Evolutionary conservation across 64 coral and sea anemone genomes (phyloP), one percentile per base, ranked within the genome.

Genomic region (Cladopsammia gracilis): DNA sequence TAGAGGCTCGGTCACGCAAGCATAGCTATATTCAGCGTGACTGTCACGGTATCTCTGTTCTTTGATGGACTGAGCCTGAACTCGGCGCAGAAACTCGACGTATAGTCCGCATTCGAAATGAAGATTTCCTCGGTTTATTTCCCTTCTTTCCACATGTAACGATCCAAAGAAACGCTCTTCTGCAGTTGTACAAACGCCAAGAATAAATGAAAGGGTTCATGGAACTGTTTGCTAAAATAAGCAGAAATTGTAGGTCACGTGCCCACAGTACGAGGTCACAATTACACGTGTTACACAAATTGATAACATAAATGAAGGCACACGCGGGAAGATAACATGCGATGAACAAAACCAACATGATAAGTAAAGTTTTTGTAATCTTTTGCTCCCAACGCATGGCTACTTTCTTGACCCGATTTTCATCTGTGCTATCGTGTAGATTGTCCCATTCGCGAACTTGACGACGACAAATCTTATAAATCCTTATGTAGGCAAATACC

Each of bases 171-270:
- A 97, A 97, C 8, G 96, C 92, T 48, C 76, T 85, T 20, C 82
- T 82, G 57, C 90, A 97, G 58, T 90, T 87, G 7, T 53, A 34
- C 47, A 97, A 60, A 43, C 96, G 82, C 96, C 96, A 97, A 5
- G 96, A 94, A 64, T 97, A 97, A 18, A 97, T 65, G 61, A 97
- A 97, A 4, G 96, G 96, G 68, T 97, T 97, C 88, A 97, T 87
- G 16, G 92, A 87, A 25, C 92, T 94, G 89, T 94, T 97, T 0
- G 77, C 79, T 85, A 97, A 51, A 83, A 97, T 93, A 83, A 97
- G 86, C 20, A 97, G 65, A 76, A 97, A 90, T 71, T 91, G 93
- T 76, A 97, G 46, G 87, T 97, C 91, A 71, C 96, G 96, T 83
- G 96, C 89, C 92, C 80, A 90, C 13, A 91, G 57, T 43, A 82